Evolutionary conservation across 2,888 invertebrate species (phyloP), one percentile per base, ranked within the genome.

Genomic region (Philereme vetulata): DNA sequence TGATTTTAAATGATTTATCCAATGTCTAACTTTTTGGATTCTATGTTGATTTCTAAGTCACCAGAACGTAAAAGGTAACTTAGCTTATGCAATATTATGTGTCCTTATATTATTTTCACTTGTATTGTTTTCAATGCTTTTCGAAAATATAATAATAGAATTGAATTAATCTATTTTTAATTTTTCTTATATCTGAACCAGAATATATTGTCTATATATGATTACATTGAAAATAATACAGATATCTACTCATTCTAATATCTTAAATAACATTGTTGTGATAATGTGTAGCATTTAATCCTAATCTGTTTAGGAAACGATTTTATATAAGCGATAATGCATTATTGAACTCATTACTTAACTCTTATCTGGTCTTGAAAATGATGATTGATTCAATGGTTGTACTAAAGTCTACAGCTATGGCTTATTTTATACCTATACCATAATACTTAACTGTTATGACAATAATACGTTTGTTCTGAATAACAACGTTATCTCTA

Each of bases 21-120:
- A 33, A 21, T 61, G 51, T 56, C 49, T 35, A 42, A 63, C 44
- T 55, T 33, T 34, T 60, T 65, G 57, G 57, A 60, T 65, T 55
- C 49, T 51, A 49, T 53, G 51, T 67, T 65, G 53, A 53, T 60
- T 61, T 53, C 51, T 60, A 60, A 60, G 51, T 68, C 52, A 32
- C 46, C 58, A 57, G 65, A 57, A 60, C 4, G 42, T 45, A 21
- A 46, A 57, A 65, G 60, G 62, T 65, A 65, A 65, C 32, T 34
- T 56, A 56, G 49, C 43, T 50, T 54, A 47, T 47, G 43, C 43
- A 62, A 35, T 54, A 40, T 56, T 10, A 56, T 47, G 46, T 34
- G 45, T 48, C 47, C 46, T 42, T 54, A 40, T 33, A 42, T 49
- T 32, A 34, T 40, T 62, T 51, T 49, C 36, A 45, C 8, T 6